Conservation (phyloP, 2,797 vertebrate genomes). For the Microcaecilia unicolor region DNA sequence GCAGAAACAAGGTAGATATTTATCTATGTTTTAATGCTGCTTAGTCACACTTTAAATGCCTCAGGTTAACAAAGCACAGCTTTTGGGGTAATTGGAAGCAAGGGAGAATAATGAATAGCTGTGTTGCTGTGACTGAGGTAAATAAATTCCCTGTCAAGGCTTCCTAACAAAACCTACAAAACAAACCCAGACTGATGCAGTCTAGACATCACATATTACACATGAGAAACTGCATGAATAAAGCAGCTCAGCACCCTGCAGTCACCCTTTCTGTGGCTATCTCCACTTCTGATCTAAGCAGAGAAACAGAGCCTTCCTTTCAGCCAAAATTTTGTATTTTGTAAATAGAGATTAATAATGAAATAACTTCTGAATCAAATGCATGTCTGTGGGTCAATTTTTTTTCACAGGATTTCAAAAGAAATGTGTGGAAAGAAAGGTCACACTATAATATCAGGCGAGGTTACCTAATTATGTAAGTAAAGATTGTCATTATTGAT, state of each 20-base stretch:
- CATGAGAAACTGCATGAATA: constrained; percentile 30
- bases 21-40: no score
- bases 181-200: constrained; percentile 40
- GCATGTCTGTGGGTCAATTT: no score
- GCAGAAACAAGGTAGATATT: no score
- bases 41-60: constrained; percentile 6
- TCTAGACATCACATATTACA: constrained; percentile 46
- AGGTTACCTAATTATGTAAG: no score
- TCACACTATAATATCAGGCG: no score
- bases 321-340: constrained; percentile 24
- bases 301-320: constrained; percentile 29
- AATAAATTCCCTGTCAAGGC: constrained; percentile 26
- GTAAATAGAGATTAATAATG: no score
- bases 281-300: constrained; percentile 11
- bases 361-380: no score
- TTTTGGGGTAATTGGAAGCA: constrained; percentile 26
- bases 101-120: constrained; percentile 21
- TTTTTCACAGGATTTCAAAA: no score
- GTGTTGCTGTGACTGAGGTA: constrained; percentile 27
- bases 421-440: no score
- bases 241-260: constrained; percentile 33
- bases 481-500: no score
- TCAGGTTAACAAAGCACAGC: constrained; percentile 17
- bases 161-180: constrained; percentile 35
- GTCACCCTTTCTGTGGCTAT: constrained; percentile 12